Conservation (phyloP, 2,113 vertebrate genomes). For the Jacana jacana region DNA sequence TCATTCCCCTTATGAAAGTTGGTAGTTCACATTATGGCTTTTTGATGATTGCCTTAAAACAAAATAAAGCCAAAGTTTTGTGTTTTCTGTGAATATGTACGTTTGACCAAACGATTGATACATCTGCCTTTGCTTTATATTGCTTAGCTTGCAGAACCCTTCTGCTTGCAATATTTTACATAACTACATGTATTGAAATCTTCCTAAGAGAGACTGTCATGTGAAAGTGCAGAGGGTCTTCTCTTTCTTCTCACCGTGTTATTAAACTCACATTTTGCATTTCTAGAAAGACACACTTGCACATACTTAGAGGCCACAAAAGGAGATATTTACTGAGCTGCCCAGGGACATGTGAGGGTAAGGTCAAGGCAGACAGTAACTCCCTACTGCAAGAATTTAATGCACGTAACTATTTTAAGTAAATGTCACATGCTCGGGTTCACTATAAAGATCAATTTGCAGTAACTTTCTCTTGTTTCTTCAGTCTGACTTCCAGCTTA, state of each 20-base stretch:
- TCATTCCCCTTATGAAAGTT: not conserved
- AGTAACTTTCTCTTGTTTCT: constrained; percentile 31
- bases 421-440: constrained; percentile 29
- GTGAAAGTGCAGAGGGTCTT: not conserved
- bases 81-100: not conserved
- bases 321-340: not conserved
- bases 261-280: not conserved
- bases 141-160: not conserved
- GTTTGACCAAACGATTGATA: not conserved
- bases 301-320: not conserved
- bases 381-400: not conserved
- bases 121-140: not conserved
- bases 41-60: not conserved
- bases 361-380: not conserved
- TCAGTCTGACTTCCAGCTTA: not conserved
- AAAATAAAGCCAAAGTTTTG: not conserved
- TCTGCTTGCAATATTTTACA: not conserved
- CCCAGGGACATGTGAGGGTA: not conserved
- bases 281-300: not conserved
- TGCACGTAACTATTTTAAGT: constrained; percentile 41
- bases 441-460: constrained; percentile 8
- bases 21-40: not conserved
- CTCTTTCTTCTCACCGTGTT: not conserved
- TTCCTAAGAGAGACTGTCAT: not conserved
- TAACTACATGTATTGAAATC: not conserved